Evolutionary conservation across 2,888 invertebrate species (phyloP), one percentile per base, ranked within the genome.

Genomic region (Orthosia incerta): DNA sequence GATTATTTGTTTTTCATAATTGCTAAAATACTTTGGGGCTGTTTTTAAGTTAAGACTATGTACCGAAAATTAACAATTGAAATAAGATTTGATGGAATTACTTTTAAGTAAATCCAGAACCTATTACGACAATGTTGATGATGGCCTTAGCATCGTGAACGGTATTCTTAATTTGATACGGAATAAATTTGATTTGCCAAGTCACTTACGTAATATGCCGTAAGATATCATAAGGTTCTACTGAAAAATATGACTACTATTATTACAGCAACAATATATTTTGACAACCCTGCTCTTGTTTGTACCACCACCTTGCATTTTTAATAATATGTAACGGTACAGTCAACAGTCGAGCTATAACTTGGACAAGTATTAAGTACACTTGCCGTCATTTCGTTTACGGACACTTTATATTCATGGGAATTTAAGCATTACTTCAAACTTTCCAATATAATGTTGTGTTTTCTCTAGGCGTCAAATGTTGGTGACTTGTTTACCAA

Each of bases 321-420:
- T 75, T 84, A 85, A 85, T 84, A 70, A 85, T 84, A 70, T 80
- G 75, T 82, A 85, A 85, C 85, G 82, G 85, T 74, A 83, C 71
- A 72, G 46, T 65, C 65, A 18, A 83, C 71, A 72, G 46, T 65
- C 65, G n/a, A 71, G 80, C 60, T 74, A 80, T 77, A 79, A 82
- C 63, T 65, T 79, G 61, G 72, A 85, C 75, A 75, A 70, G 74
- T 74, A 83, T 76, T 82, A 78, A 75, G 73, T 85, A 82, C 76
- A 77, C 71, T 73, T 78, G n/a, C 55, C 39, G 23, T 72, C 57
- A 75, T 80, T 82, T 64, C 63, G 31, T 66, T 50, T 64, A 71
- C 64, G 56, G 23, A 64, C 62, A 78, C 74, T 71, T 80, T 71
- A 70, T 76, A 82, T 74, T 62, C 67, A 84, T 65, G 65, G 70